phyloP scores from a whole-genome alignment of 2,797 vertebrate genomes.

The Chrysocyon brachyurus region DNA sequence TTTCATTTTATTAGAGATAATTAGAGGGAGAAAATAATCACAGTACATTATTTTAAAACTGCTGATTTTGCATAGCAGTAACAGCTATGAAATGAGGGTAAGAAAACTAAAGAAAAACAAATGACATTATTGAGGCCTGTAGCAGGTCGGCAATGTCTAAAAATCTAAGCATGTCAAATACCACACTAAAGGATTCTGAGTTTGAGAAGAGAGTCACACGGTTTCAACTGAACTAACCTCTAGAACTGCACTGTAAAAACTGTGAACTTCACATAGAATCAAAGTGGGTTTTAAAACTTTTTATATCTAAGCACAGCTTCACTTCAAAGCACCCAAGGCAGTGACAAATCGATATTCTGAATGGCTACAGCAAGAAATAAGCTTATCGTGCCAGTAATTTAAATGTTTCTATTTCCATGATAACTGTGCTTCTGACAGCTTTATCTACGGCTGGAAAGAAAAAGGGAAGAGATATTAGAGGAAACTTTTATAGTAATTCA shows the following conservation, averaged over 20 bases:
- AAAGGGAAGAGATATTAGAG: neutral
- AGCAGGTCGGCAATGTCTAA: neutral
- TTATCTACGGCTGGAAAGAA: slow-evolving; percentile 33
- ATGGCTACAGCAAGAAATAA: slow-evolving; percentile 24
- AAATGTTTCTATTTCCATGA: slow-evolving; percentile 41
- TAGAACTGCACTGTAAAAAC: neutral
- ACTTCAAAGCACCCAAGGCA: slow-evolving; percentile 41
- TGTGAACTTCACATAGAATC: neutral
- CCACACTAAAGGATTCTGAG: neutral
- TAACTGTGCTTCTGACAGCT: slow-evolving; percentile 39
- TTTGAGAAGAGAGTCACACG: neutral
- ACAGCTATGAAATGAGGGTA: slow-evolving; percentile 29
- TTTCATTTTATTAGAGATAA: slow-evolving; percentile 20
- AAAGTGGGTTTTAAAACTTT: neutral
- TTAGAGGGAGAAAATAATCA: slow-evolving; percentile 42
- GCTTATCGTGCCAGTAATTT: neutral
- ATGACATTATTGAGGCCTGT: neutral
- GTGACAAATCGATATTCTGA: slow-evolving; percentile 5
- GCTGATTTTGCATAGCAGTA: neutral
- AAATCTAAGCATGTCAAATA: neutral
- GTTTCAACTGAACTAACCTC: neutral
- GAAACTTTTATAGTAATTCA: slow-evolving; percentile 27
- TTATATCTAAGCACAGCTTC: slow-evolving; percentile 24
- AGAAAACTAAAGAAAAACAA: slow-evolving; percentile 34
- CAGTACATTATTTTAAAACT: neutral